Evolutionary conservation across 2,888 invertebrate genomes (phyloP).

Genomic region (Tenthredo mesomela): DNA sequence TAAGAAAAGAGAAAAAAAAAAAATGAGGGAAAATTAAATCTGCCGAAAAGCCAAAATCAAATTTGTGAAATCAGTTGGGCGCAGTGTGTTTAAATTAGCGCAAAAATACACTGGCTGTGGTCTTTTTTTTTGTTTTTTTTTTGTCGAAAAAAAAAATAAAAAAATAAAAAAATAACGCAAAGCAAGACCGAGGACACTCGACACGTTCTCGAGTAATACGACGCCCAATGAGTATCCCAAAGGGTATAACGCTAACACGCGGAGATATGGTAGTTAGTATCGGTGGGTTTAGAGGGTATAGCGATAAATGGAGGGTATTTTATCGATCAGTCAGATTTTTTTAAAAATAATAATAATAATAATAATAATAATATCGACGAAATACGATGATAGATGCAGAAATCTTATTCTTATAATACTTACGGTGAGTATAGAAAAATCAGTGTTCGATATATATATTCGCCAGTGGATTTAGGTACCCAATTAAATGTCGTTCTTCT

Average conservation of each 20-base stretch:
- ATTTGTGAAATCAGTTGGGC: not conserved
- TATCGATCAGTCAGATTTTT: not conserved
- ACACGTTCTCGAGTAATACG: conserved; percentile 4
- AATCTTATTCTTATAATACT: not conserved
- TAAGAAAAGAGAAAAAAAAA: not conserved
- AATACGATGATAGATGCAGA: not conserved
- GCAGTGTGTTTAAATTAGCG: not conserved
- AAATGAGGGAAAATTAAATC: not conserved
- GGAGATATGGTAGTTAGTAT: not conserved
- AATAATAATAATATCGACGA: not conserved
- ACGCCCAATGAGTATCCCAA: not conserved
- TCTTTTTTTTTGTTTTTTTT: not conserved
- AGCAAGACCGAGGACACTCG: conserved; percentile 15
- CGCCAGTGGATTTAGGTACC: not conserved
- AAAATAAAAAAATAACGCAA: not conserved
- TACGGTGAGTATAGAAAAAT: not conserved
- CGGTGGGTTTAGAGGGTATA: not conserved
- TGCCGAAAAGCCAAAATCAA: not conserved
- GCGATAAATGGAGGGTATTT: not conserved
- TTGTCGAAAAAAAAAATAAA: not conserved
- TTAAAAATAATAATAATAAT: not conserved
- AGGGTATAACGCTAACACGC: not conserved
- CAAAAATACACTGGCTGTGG: not conserved
- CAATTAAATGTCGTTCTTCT: conserved; percentile 12
- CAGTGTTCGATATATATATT: not conserved